phyloP scores from a whole-genome alignment of 2,888 invertebrate species.

The Ophraella communa region DNA sequence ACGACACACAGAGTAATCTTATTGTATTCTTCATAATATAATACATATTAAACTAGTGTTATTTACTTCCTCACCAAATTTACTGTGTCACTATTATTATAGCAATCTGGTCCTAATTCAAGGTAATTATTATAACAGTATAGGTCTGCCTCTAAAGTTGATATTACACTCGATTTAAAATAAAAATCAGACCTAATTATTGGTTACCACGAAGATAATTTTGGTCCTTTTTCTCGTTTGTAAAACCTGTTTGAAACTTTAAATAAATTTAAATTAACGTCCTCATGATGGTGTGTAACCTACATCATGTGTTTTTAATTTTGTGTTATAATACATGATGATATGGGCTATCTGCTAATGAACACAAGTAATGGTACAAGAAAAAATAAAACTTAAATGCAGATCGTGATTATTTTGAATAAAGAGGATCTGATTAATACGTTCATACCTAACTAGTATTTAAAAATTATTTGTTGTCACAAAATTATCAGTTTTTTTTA shows the following conservation, averaged over 20 bases:
- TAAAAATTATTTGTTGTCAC: too few relatives aligned
- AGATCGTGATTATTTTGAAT: background rate
- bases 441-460: too few relatives aligned
- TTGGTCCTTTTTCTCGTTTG: conserved; percentile 33
- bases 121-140: conserved; percentile 32
- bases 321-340: conserved; percentile 26
- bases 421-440: background rate
- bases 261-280: conserved; percentile 32
- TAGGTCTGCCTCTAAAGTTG: conserved; percentile 31
- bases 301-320: conserved; percentile 32
- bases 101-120: conserved; percentile 31
- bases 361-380: background rate
- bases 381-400: background rate
- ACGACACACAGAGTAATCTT: conserved; percentile 23
- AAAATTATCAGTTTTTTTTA: too few relatives aligned
- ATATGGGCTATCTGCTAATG: conserved; percentile 29
- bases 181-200: conserved; percentile 34
- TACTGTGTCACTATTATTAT: conserved; percentile 34
- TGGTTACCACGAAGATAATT: conserved; percentile 30
- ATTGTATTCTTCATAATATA: conserved; percentile 29
- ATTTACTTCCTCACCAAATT: conserved; percentile 34
- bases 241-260: conserved; percentile 31
- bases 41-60: conserved; percentile 30
- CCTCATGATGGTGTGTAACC: conserved; percentile 30
- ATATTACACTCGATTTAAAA: conserved; percentile 33